A percentile compares a stretch with the other conserved stretches of the same genome.
These are phyloP conservation scores for Gadopsis marmoratus DNA, from an alignment of 2,797 vertebrate species.

Conservation along the genomic window DNA sequence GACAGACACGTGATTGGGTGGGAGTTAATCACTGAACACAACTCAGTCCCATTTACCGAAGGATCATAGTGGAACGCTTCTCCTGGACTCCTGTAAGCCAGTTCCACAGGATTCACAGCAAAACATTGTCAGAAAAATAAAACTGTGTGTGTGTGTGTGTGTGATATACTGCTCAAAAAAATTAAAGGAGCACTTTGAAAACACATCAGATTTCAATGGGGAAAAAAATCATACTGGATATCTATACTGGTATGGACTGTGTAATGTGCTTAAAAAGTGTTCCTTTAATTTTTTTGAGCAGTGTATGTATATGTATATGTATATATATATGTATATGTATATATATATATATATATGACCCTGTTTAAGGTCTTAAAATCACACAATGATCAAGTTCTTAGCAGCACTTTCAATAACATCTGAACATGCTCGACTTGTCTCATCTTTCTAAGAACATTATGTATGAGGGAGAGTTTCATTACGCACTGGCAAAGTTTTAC, in stretches of 20 bases:
- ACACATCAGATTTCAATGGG: no score
- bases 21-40: conserved; percentile 49
- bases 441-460: conserved; percentile 3
- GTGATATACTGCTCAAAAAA: no score
- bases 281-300: no score
- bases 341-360: no score
- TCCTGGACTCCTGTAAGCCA: not conserved
- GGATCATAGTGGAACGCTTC: not conserved
- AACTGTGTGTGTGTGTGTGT: no score
- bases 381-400: not conserved
- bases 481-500: conserved; percentile 23
- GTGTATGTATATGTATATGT: no score
- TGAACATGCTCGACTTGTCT: not conserved
- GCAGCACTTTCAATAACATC: not conserved
- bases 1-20: conserved; percentile 54
- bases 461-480: conserved; percentile 39
- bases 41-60: conserved; percentile 22
- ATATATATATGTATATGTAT: no score
- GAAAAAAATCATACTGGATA: no score
- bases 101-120: conserved; percentile 6
- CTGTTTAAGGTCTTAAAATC: not conserved
- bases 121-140: no score
- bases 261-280: no score
- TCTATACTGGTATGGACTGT: no score
- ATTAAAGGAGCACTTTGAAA: no score